Percentiles rank a stretch among this genome's conserved stretches.
Evolutionary conservation across 2,797 vertebrate species (phyloP).

Genomic region (Melanotaenia nigrans): DNA sequence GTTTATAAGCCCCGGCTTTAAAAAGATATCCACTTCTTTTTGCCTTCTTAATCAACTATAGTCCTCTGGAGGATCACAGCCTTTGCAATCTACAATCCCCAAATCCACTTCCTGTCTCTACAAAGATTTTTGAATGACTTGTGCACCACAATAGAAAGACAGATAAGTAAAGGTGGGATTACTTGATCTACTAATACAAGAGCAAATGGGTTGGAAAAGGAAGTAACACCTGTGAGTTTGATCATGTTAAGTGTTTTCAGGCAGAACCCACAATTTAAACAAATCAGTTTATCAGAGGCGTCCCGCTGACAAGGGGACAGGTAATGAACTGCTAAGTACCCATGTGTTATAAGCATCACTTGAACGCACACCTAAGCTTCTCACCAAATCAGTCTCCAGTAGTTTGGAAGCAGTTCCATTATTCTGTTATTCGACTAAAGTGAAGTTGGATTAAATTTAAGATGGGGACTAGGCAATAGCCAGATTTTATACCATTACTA

Average conservation of each 20-base stretch:
- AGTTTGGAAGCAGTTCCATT: neutral
- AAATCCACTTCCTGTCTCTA: constrained; percentile 18
- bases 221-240: constrained; percentile 27
- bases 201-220: constrained; percentile 32
- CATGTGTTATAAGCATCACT: constrained; percentile 18
- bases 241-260: constrained; percentile 44
- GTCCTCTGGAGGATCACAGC: constrained; percentile 23
- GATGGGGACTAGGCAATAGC: neutral
- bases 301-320: constrained; percentile 40
- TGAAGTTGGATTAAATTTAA: constrained; percentile 1
- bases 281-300: constrained; percentile 29
- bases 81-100: neutral
- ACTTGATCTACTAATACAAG: constrained; percentile 28
- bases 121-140: constrained; percentile 56
- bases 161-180: constrained; percentile 27
- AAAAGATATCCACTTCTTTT: constrained; percentile 18
- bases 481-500: constrained; percentile 30
- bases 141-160: constrained; percentile 25
- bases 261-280: constrained; percentile 19
- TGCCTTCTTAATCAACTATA: constrained; percentile 16
- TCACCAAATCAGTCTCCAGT: neutral
- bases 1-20: constrained; percentile 18
- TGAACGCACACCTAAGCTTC: constrained; percentile 16
- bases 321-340: constrained; percentile 45
- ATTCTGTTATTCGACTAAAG: neutral